Conservation (phyloP, 2,113 vertebrate species). For the Neogale vison region DNA sequence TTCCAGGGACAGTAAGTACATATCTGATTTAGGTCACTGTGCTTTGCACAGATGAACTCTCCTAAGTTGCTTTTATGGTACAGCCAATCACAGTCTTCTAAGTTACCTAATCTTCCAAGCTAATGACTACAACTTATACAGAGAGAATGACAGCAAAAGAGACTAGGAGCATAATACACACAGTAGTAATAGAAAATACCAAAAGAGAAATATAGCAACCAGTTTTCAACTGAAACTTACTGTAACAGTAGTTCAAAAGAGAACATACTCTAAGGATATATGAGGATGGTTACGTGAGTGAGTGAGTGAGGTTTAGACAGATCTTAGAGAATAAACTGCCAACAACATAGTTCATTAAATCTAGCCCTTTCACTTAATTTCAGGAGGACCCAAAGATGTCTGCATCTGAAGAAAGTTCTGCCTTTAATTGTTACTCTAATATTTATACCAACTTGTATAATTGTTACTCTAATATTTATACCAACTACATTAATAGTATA, state of each 20-base stretch:
- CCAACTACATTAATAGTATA: background rate
- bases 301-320: background rate
- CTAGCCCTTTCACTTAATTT: constrained; percentile 34
- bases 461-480: background rate
- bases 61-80: constrained; percentile 74
- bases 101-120: constrained; percentile 80
- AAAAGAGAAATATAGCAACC: constrained; percentile 74
- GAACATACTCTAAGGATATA: background rate
- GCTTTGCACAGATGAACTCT: constrained; percentile 77
- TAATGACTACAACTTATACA: constrained; percentile 45
- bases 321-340: constrained; percentile 38
- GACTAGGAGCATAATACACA: constrained; percentile 18
- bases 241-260: constrained; percentile 58
- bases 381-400: constrained; percentile 5
- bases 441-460: background rate
- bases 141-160: constrained; percentile 64
- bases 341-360: constrained; percentile 9
- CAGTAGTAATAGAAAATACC: constrained; percentile 74
- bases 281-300: no score
- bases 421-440: background rate
- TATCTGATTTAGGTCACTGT: constrained; percentile 79
- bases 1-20: constrained; percentile 73
- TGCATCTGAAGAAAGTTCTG: background rate
- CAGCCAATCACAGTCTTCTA: constrained; percentile 80
- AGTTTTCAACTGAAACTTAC: constrained; percentile 60